Base-by-base conservation (phyloP, 2,888 invertebrate species). In the Yponomeuta plumbellus region DNA sequence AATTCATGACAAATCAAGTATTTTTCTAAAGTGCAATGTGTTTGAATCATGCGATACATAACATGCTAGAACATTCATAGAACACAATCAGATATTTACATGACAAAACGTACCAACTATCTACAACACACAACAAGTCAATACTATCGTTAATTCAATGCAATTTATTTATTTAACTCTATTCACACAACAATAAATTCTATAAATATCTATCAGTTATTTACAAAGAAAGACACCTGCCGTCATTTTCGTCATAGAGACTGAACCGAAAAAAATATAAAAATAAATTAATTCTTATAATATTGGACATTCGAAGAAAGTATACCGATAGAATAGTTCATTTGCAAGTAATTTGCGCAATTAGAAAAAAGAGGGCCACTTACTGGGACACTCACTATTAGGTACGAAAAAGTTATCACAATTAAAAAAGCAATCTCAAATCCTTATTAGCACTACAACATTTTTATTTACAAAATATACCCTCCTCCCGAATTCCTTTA, bases 171-270 rank as follows among this genome's bases (percentile, higher is more conserved):
- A 34, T 80, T 83, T 80, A 84, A 78, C 68, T 78, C 86, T 90
- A 90, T 89, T 81, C 89, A 89, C 89, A 88, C 89, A 86, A 87
- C 88, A 83, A 80, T 81, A 80, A 79, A 74, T 84, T 83, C 83
- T 85, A 77, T 79, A 76, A 75, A 22, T 23, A 34, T 57, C 75
- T 79, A 81, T 82, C 81, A 81, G 80, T 81, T 89, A 88, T 89
- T 81, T 87, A 87, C 86, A 88, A 65, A 39, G 39, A 22, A 40
- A 63, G 21, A 61, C 34, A 34, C 34, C 34, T 34, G 34, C 34
- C 34, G 8, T 34, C 34, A 34, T 34, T 21, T 59, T 13, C 5
- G 44, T 17, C 17, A 17, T 13, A 52, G 17, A 52, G 4, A 52
- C 3, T 17, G 13, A 13, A 52, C 44, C 17, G 13, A 17, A 13